Evolutionary conservation across 2,888 invertebrate species (phyloP), one percentile per base, ranked within the genome.

Genomic region (Antitype chi): DNA sequence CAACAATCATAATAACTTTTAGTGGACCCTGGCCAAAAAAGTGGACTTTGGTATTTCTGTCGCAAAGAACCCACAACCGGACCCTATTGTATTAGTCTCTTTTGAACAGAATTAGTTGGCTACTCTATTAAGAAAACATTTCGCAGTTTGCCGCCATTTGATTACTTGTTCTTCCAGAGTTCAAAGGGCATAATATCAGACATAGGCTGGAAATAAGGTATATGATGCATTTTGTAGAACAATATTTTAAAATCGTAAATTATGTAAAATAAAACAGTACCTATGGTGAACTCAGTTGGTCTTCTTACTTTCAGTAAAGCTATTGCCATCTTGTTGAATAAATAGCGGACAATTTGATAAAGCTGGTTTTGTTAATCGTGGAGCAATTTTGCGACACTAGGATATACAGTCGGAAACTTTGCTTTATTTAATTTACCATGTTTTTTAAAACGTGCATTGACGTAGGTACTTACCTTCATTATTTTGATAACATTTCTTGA

Each of bases 241-340:
- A 49, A 23, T 28, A 23, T 23, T 66, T 66, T 8, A 49, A 66
- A 23, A 20, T 25, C 64, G 20, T 7, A 66, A 32, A 32, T 49
- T 1, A 68, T 17, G 1, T 20, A 43, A 28, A n/a, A 43, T 28
- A 11, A 62, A 17, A 28, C 2, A 11, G 28, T 47, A n/a, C n/a
- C n/a, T n/a, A 17, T 49, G 15, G 62, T 47, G 9, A 57, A 69
- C 32, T 32, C 9, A 55, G 28, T 49, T 23, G 11, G 20, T 28
- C 47, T 25, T 25, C 11, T 53, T n/a, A 13, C 28, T 28, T 53
- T 72, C 3, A 23, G 25, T 47, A 71, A 72, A 11, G 28, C 1
- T 20, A 73, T 47, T 73, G 23, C 52, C 9, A 7, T 32, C 49
- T 77, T 67, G 57, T 66, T 17, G n/a, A 38, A 52, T 76, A 38